Conservation (phyloP, 2,888 invertebrate genomes). For the Cataglyphis cursor region DNA sequence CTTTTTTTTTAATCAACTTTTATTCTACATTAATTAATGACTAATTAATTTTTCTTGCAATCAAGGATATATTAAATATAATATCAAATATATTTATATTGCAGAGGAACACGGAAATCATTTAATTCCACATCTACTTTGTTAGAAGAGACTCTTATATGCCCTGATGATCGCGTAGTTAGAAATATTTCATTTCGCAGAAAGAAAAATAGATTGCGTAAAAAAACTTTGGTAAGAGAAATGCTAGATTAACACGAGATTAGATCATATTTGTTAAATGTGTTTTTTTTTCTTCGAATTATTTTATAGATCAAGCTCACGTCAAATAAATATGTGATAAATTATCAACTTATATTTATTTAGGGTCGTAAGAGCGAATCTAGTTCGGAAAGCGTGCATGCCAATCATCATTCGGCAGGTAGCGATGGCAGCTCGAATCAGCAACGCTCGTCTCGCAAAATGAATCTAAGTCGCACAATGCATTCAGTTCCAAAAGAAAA, state of each 20-base stretch:
- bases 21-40: not conserved
- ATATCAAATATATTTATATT: conserved; percentile 41
- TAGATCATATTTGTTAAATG: not conserved
- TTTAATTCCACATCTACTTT: conserved; percentile 88
- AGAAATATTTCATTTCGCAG: conserved; percentile 86
- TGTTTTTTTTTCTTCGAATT: not conserved
- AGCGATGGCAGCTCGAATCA: conserved; percentile 86
- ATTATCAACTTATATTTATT: conserved; percentile 32
- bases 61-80: not conserved
- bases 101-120: conserved; percentile 82
- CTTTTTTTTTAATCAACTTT: not conserved
- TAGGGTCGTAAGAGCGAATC: conserved; percentile 88
- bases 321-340: not conserved
- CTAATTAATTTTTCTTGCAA: conserved; percentile 8
- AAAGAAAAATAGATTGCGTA: conserved; percentile 86
- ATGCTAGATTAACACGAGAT: not conserved
- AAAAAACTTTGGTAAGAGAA: conserved; percentile 85
- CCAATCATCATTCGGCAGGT: conserved; percentile 82
- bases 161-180: conserved; percentile 84
- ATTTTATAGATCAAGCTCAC: not conserved
- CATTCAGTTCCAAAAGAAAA: conserved; percentile 77
- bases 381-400: conserved; percentile 88
- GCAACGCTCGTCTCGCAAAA: conserved; percentile 77
- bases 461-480: conserved; percentile 65
- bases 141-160: conserved; percentile 86